Evolutionary conservation across 2,888 invertebrate genomes (phyloP).

Genomic region (Apotomis capreana): DNA sequence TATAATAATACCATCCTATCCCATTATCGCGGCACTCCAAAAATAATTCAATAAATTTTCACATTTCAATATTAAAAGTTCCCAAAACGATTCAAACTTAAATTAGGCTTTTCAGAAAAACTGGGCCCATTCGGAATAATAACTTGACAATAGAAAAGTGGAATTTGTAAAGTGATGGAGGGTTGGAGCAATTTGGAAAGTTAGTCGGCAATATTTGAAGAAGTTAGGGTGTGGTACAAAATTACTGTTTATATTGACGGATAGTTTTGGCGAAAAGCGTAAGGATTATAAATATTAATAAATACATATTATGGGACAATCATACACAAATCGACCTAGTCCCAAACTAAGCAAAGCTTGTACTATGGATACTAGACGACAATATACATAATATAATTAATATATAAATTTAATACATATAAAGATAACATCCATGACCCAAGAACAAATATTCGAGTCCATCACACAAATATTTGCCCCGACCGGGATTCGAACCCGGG

Average conservation of each 20-base stretch:
- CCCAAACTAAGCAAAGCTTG: too few relatives aligned
- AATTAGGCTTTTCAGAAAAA: slow-evolving; percentile 7
- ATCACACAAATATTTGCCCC: too few relatives aligned
- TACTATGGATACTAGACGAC: too few relatives aligned
- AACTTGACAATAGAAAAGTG: slow-evolving; percentile 20
- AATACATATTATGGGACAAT: too few relatives aligned
- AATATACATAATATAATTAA: too few relatives aligned
- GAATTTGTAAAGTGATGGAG: slow-evolving; percentile 12
- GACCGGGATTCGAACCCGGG: too few relatives aligned
- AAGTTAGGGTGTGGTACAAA: slow-evolving; percentile 5
- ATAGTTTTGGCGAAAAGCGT: too few relatives aligned
- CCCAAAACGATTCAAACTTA: slow-evolving; percentile 12
- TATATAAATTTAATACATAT: too few relatives aligned
- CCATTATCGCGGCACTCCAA: neutral
- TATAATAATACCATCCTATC: neutral
- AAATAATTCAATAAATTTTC: neutral
- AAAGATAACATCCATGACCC: too few relatives aligned
- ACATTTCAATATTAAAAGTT: slow-evolving; percentile 11
- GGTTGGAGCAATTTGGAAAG: slow-evolving; percentile 13
- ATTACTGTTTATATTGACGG: neutral
- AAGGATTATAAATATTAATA: too few relatives aligned
- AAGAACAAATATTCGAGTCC: too few relatives aligned
- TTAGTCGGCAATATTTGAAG: slow-evolving; percentile 3
- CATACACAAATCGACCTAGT: too few relatives aligned
- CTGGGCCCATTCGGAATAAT: neutral